Evolutionary conservation across 35 echinoderm and acorn worm genomes (phyloP).

Genomic region (Nesometra sesokonis): DNA sequence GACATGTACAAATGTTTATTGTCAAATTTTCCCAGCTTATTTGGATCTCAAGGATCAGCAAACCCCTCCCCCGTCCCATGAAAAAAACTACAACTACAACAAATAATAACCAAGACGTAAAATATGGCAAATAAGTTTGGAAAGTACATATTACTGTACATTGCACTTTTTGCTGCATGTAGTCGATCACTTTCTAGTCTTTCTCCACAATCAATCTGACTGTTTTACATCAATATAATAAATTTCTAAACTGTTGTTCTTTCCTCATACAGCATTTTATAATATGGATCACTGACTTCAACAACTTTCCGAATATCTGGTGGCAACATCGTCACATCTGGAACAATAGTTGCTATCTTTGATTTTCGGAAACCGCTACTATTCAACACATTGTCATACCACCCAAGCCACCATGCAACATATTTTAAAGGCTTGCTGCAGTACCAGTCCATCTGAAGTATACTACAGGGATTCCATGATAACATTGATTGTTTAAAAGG

Average conservation of each 20-base stretch:
- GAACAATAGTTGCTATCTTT: not conserved
- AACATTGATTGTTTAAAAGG: not conserved
- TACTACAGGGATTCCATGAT: not conserved
- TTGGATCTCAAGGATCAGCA: too few species aligned
- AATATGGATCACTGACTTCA: not conserved
- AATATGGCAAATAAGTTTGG: too few species aligned
- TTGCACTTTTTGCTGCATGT: too few species aligned
- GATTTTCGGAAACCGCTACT: constrained; percentile 24
- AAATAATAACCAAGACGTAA: too few species aligned
- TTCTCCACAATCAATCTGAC: too few species aligned
- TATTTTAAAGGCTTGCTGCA: not conserved
- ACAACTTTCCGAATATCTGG: not conserved
- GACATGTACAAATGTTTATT: too few species aligned
- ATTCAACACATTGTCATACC: constrained; percentile 13
- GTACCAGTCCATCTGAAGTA: not conserved
- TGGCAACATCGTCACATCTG: not conserved
- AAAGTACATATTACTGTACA: too few species aligned
- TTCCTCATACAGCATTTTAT: not conserved
- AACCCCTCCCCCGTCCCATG: too few species aligned
- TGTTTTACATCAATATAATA: too few species aligned
- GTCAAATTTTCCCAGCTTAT: too few species aligned
- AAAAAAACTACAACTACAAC: too few species aligned
- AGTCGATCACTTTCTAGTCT: too few species aligned
- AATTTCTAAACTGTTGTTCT: not conserved
- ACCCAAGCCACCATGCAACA: not conserved